Evolutionary conservation across 2,113 vertebrate species (phyloP), one percentile per base, ranked within the genome.

Genomic region (Turdus rufiventris): DNA sequence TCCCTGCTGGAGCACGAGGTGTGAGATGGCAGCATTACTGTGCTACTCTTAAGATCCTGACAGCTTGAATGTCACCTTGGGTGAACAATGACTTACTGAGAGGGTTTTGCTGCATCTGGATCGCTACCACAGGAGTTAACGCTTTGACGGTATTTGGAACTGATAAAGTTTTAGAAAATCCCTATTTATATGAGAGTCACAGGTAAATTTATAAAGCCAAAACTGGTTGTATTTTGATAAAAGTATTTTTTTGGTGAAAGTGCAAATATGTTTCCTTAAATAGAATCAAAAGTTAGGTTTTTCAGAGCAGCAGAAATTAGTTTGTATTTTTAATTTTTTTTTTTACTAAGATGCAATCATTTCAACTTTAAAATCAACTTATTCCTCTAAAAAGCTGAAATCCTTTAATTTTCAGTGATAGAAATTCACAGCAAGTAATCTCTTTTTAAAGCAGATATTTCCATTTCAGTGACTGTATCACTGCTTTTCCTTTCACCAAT

Each of bases 1-100:
- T 85, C 82, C 63, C 56, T 40, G 15, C 1, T 24, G 67, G 79
- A 70, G 82, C 42, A 88, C 2, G 5, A 85, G 58, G 79, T 78
- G 67, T n/a, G 82, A 89, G 94, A 25, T 19, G 62, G 60, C 73
- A 88, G 63, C 9, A 17, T 31, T 84, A 15, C 66, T 80, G 65
- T 80, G 54, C 72, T 77, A 0, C 66, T 76, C 81, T 20, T 34
- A 56, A 73, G 65, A 92, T 79, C 50, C 67, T 45, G 77, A 54
- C 73, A 79, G 89, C 62, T 67, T 91, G 91, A 91, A 96, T 74
- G 93, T 96, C 94, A 97, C 93, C 93, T 96, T 97, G 93, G 85
- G 75, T 60, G 65, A 90, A 62, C 1, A 23, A 29, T 54, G 81
- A 88, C 51, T 88, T 85, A 73, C 56, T 38, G 58, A 48, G 9